Base-by-base conservation (phyloP, 2,113 vertebrate species). In the Xiphophorus couchianus region DNA sequence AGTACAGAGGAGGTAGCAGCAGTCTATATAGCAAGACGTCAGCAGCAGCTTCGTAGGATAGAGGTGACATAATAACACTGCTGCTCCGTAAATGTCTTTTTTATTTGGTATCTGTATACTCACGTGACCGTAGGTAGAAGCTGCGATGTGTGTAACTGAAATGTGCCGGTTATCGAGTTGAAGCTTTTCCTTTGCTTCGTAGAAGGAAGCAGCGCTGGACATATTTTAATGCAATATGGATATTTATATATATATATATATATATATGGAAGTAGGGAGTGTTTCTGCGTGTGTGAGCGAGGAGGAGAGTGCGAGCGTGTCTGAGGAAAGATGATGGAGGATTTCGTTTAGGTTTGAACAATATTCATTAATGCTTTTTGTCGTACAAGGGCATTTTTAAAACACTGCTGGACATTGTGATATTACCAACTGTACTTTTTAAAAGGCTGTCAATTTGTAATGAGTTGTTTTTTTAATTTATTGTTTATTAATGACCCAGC, bases 361-460 rank as follows among this genome's bases (percentile, higher is more conserved):
- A 66, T 78, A 73, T 81, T 51, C 30, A 76, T 22, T 74, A 71
- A 88, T 74, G 69, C 84, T 74, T 73, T 87, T 82, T 91, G 84
- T 89, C 77, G 86, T 84, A 85, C 37, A 71, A 87, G 86, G 89
- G 89, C 86, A 89, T 90, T 92, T 91, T 88, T 85, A 87, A 86
- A 83, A 84, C 37, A 85, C 78, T 86, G 84, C 87, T 91, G 66
- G 68, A 86, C 66, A 89, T 92, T 88, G 80, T 91, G 83, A 88
- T 90, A 86, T 88, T 86, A 86, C 87, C 74, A 76, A 69, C 62
- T 85, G 85, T 86, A 84, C 85, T 91, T 93, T 89, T 86, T 90
- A 85, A 91, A n/a, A 86, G 66, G 73, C 76, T 90, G 84, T 84
- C 84, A 76, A 88, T 91, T 92, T 90, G 60, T 88, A 90, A 86